Evolutionary conservation across 2,888 invertebrate genomes (phyloP).

Genomic region (Drosophila affinis): DNA sequence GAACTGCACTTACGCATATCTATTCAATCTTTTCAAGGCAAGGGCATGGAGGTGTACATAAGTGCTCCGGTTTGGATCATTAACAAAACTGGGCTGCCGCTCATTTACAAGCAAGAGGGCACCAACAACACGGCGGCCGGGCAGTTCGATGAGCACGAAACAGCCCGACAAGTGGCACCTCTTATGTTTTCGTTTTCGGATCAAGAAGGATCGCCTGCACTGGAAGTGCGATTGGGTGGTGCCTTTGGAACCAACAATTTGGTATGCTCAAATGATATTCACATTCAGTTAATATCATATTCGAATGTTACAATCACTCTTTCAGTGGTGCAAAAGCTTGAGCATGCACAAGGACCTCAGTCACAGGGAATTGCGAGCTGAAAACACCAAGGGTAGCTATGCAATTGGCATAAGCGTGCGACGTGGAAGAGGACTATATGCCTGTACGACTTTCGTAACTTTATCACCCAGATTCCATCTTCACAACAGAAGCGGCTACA

Average conservation of each 20-base stretch:
- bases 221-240: slow-evolving; percentile 91
- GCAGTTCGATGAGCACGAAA: slow-evolving; percentile 97
- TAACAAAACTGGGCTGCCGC: slow-evolving; percentile 97
- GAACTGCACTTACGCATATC: slow-evolving; percentile 90
- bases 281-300: neutral
- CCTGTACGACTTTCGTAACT: slow-evolving; percentile 95
- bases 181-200: slow-evolving; percentile 97
- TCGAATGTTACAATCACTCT: slow-evolving; percentile 1
- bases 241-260: slow-evolving; percentile 85
- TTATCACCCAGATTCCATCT: slow-evolving; percentile 96
- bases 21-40: slow-evolving; percentile 86
- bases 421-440: slow-evolving; percentile 94
- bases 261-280: slow-evolving; percentile 76
- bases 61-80: slow-evolving; percentile 97
- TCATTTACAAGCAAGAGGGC: slow-evolving; percentile 96
- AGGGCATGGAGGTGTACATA: slow-evolving; percentile 88
- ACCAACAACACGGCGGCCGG: slow-evolving; percentile 91
- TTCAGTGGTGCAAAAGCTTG: slow-evolving; percentile 94
- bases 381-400: slow-evolving; percentile 84
- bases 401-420: slow-evolving; percentile 95
- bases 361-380: slow-evolving; percentile 86
- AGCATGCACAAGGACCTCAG: slow-evolving; percentile 91
- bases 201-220: slow-evolving; percentile 91
- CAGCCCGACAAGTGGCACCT: slow-evolving; percentile 95
- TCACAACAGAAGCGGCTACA: slow-evolving; percentile 92